Conservation (phyloP, 2,888 invertebrate species). For the Gymnosoma rotundatum region DNA sequence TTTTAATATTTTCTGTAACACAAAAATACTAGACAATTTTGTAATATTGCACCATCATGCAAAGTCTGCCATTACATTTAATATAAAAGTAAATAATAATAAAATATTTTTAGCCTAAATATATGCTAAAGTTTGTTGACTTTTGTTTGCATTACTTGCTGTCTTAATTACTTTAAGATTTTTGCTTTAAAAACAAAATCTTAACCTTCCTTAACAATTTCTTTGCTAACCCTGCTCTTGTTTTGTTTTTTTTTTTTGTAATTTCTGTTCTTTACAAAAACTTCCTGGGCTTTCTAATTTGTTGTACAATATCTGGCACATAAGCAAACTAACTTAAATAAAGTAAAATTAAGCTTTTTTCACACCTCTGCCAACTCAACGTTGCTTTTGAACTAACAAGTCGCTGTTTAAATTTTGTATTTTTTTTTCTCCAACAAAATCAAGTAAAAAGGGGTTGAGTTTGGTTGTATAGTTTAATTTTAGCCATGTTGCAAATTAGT, state of each 20-base stretch:
- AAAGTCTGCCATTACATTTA: background rate
- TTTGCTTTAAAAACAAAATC: constrained; percentile 51
- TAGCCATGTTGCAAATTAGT: constrained; percentile 67
- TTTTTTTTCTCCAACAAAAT: constrained; percentile 16
- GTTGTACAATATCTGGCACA: constrained; percentile 22
- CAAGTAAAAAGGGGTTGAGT: constrained; percentile 51
- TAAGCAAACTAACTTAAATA: constrained; percentile 59
- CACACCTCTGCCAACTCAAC: constrained; percentile 48
- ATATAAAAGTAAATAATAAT: background rate
- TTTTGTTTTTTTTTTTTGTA: constrained; percentile 5
- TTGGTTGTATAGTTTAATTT: constrained; percentile 33
- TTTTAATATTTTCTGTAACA: too few species aligned
- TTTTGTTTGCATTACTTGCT: constrained; percentile 27
- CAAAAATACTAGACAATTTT: too few species aligned
- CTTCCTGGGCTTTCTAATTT: constrained; percentile 56
- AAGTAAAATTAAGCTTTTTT: constrained; percentile 59
- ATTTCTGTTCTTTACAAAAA: constrained; percentile 27
- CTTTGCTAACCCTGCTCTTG: constrained; percentile 49
- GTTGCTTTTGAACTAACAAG: constrained; percentile 36
- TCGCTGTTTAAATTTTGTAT: constrained; percentile 37
- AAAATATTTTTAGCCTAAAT: constrained; percentile 40
- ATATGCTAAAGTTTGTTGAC: constrained; percentile 65
- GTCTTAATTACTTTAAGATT: constrained; percentile 47
- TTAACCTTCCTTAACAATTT: constrained; percentile 64
- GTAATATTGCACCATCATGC: too few species aligned